A percentile compares a stretch with the other conserved stretches of the same genome.
Evolutionary conservation across 2,888 invertebrate species (phyloP).

Genomic region (Athalia rosae): DNA sequence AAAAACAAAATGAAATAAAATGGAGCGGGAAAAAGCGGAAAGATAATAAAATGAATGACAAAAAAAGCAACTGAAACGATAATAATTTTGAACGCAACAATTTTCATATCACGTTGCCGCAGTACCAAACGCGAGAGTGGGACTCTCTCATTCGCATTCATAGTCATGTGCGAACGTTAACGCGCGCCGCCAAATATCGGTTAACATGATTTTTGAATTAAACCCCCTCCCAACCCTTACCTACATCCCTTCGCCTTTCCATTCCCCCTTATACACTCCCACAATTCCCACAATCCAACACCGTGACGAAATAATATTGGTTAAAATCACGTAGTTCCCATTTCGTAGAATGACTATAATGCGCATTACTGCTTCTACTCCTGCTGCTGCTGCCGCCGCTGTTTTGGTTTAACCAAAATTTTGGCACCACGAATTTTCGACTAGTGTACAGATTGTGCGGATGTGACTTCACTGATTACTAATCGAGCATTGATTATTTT

Average conservation of each 20-base stretch:
- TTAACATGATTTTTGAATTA: conserved; percentile 44
- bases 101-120: conserved; percentile 34
- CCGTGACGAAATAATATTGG: conserved; percentile 30
- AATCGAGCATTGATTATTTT: conserved; percentile 31
- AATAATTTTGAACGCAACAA: conserved; percentile 19
- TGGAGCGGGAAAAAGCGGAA: background rate
- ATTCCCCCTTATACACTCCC: no score
- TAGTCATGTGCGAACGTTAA: conserved; percentile 42
- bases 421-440: conserved; percentile 25
- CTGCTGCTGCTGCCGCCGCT: no score
- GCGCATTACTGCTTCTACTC: no score
- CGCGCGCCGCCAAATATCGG: conserved; percentile 39
- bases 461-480: conserved; percentile 1
- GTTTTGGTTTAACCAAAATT: conserved; percentile 1
- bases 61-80: background rate
- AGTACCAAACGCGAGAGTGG: conserved; percentile 11
- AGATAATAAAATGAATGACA: background rate
- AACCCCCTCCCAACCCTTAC: background rate
- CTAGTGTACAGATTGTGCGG: background rate
- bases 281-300: no score
- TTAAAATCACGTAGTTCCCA: conserved; percentile 21
- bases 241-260: no score
- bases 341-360: background rate
- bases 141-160: conserved; percentile 40
- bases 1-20: background rate